phyloP scores from a whole-genome alignment of 2,888 invertebrate species.

The Drosophila rellima region DNA sequence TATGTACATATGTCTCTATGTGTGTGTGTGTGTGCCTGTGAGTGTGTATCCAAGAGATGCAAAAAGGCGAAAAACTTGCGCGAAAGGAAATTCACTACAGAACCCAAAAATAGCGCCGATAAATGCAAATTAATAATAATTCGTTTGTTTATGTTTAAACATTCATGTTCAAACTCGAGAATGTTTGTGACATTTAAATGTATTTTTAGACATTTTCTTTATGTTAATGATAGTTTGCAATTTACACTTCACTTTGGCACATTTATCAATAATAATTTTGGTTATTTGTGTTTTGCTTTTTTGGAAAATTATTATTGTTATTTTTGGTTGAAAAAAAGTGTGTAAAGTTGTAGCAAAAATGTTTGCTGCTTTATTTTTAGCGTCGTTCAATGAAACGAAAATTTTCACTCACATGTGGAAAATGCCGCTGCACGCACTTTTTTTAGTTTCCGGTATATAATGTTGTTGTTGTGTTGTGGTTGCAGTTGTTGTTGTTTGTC shows the following conservation, averaged over 20 bases:
- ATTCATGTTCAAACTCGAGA: too few species aligned
- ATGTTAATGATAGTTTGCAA: conserved; percentile 32
- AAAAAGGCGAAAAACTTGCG: conserved; percentile 21
- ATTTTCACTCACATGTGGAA: conserved; percentile 64
- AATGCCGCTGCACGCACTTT: conserved; percentile 64
- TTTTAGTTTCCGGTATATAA: conserved; percentile 36
- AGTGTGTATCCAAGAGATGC: conserved; percentile 46
- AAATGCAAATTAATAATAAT: conserved; percentile 42
- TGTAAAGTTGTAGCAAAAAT: conserved; percentile 47
- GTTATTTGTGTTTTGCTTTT: neutral
- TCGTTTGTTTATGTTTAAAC: conserved; percentile 36
- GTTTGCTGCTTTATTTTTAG: conserved; percentile 57
- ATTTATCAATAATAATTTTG: conserved; percentile 14
- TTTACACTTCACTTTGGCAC: conserved; percentile 55
- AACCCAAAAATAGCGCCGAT: conserved; percentile 20
- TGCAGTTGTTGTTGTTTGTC: conserved; percentile 59
- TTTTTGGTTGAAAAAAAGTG: conserved; percentile 18
- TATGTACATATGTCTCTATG: conserved; percentile 12
- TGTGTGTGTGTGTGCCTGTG: conserved; percentile 13
- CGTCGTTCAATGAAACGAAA: conserved; percentile 46
- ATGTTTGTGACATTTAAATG: conserved; percentile 13
- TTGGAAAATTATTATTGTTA: neutral
- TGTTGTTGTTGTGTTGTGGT: conserved; percentile 33
- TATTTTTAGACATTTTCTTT: conserved; percentile 14
- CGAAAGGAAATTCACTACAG: conserved; percentile 14